Evolutionary conservation across 1,140 invertebrate genomes (phyloP), one percentile per base, ranked within the genome.

Genomic region (Neuroterus valhalla): DNA sequence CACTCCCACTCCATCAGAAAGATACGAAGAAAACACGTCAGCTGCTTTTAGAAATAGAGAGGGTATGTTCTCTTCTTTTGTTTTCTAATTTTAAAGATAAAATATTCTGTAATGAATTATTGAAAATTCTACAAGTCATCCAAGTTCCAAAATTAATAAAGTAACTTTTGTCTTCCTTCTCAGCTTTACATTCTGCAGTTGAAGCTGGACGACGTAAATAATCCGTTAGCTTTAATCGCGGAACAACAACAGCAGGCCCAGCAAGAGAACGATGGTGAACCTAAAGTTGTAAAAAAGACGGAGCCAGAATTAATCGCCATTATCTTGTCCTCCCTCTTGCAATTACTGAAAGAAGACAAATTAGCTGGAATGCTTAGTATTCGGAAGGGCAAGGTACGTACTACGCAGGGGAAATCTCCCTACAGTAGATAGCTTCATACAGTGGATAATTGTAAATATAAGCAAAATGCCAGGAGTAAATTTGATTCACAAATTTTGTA

Each of bases 41-140:
- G 83, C 89, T 96, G 21, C 86, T 97, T 17, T 89, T 97, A 52
- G 95, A 96, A 82, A 95, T 97, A 70, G 96, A 97, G 87, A 94
- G 94, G 88, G 91, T 92, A 86, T 70, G 15, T 45, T 31, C 5
- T 66, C 2, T 15, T 21, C 2, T 14, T 21, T 43, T 66, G 44
- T 68, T 74, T 14, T 26, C 21, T 67, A 38, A 5, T 10, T 38
- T 38, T 38, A 38, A 8, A 38, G 8, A 10, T 38, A 8, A 38
- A 2, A 31, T 31, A 31, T 31, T 31, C 31, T 31, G 8, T 31
- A 38, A 10, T 10, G 31, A 1, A 38, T 38, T 5, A 8, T 38
- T 38, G 31, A 38, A 38, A 38, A 38, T 31, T 6, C 2, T 31
- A 31, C 31, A 31, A 5, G 31, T 31, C 4, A 31, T 38, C 31